phyloP scores from a whole-genome alignment of 2,113 vertebrate species.

The Parotia lawesii region DNA sequence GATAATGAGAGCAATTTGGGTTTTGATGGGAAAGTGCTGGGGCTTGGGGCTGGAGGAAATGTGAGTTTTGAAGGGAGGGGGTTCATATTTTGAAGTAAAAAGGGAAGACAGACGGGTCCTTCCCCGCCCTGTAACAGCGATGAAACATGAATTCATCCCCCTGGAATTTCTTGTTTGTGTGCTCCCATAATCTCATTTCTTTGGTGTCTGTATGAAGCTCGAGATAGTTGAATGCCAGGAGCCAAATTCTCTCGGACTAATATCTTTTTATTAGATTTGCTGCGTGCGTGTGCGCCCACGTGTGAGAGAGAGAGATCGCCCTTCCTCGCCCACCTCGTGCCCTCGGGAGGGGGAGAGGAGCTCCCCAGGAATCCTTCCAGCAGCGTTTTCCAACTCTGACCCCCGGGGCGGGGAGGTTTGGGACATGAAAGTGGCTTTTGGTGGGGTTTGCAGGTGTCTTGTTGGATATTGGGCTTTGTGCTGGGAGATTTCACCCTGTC shows the following conservation, averaged over 20 bases:
- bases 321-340: neutral
- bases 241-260: slow-evolving; percentile 41
- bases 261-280: slow-evolving; percentile 58
- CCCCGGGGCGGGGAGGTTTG: neutral
- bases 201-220: slow-evolving; percentile 49
- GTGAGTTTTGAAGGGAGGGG: neutral
- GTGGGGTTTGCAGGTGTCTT: neutral
- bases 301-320: slow-evolving; percentile 15
- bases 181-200: slow-evolving; percentile 53
- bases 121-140: neutral
- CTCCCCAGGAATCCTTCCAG: neutral
- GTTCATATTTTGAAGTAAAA: neutral
- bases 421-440: fast-evolving
- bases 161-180: slow-evolving; percentile 58
- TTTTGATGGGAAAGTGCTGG: neutral
- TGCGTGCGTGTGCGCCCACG: neutral
- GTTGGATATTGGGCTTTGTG: fast-evolving
- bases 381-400: neutral
- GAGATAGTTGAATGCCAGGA: slow-evolving; percentile 32
- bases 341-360: neutral
- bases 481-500: fast-evolving
- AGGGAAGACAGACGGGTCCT: neutral
- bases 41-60: neutral
- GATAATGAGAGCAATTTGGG: neutral
- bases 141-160: slow-evolving; percentile 44